phyloP scores from a whole-genome alignment of 2,113 vertebrate species.

The Tragelaphus strepsiceros region DNA sequence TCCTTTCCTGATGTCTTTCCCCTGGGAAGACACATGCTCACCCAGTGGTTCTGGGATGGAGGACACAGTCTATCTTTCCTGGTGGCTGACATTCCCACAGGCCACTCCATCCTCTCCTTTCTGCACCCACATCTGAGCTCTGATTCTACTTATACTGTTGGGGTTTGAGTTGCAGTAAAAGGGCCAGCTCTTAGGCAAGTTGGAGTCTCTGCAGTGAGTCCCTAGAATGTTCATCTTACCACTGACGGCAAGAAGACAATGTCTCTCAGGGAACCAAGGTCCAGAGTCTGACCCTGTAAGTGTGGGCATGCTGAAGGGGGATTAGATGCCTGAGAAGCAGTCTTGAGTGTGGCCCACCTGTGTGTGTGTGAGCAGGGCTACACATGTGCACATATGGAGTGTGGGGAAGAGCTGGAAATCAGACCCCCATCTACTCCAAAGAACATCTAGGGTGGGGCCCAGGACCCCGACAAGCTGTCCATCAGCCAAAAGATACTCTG shows the following conservation, averaged over 20 bases:
- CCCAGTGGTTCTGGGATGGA: not conserved
- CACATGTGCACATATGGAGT: not conserved
- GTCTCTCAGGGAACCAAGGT: slow-evolving; percentile 3
- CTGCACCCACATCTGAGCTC: not conserved
- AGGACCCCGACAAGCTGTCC: not conserved
- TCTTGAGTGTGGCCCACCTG: not conserved
- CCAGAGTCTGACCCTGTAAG: not conserved
- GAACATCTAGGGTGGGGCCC: not conserved
- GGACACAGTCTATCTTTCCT: not conserved
- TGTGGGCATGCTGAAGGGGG: not conserved
- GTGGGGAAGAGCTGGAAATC: not conserved
- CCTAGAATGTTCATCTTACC: not conserved
- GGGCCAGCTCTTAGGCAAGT: not conserved
- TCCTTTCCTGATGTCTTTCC: not conserved
- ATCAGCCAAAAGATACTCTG: not conserved
- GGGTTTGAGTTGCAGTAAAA: not conserved
- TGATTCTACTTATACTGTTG: not conserved
- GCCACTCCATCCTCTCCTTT: not conserved
- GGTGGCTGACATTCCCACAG: rapidly evolving
- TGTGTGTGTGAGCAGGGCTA: not conserved
- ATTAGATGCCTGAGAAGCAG: not conserved
- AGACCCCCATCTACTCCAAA: not conserved
- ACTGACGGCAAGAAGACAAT: not conserved
- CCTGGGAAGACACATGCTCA: not conserved
- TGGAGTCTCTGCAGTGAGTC: not conserved